Evolutionary conservation across 92 coral and sea anemone genomes (phyloP), one percentile per base, ranked within the genome.

Genomic region (Ricordea florida): DNA sequence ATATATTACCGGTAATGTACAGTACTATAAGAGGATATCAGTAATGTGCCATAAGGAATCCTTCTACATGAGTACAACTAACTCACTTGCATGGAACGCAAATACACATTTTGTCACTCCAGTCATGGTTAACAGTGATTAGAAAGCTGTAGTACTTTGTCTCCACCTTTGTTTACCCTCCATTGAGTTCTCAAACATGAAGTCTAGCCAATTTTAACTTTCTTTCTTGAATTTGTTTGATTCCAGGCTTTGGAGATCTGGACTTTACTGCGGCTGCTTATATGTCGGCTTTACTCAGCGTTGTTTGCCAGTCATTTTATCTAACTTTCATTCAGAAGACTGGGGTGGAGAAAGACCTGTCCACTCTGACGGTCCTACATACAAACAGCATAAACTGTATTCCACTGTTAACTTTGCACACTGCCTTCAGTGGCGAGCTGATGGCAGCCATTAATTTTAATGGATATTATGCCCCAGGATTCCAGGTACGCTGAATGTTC

Each of bases 311-410:
- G 71, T 82, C 98, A 2, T 66, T 91, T 31, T 94, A 94, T 62
- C 78, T 94, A 40, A 87, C 93, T 1, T 91, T 74, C 55, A 85
- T 94, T 10, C 98, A 94, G 63, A 94, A 94, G 71, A 74, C 94
- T 15, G 94, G 97, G 0, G 89, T 70, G 11, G 97, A 94, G 53
- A 69, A 84, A 57, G 97, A 89, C 7, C 77, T 91, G 21, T 88
- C 94, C 0, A 81, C 92, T 0, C 34, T 91, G 52, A 87, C 85
- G 28, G 91, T 94, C 17, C 84, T 94, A 9, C 94, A 91, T 31
- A 74, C 93, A 44, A 94, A 89, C 79, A 82, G 93, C 36, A 50
- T 94, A 29, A 94, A 94, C 80, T 94, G 97, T 24, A 56, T 94
- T 30, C 98, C 98, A 21, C 31, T 94, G 24, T 55, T 94, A 16